These are phyloP conservation scores for Spodoptera frugiperda DNA, from an alignment of 1,140 invertebrate species.

Conservation along the genomic window DNA sequence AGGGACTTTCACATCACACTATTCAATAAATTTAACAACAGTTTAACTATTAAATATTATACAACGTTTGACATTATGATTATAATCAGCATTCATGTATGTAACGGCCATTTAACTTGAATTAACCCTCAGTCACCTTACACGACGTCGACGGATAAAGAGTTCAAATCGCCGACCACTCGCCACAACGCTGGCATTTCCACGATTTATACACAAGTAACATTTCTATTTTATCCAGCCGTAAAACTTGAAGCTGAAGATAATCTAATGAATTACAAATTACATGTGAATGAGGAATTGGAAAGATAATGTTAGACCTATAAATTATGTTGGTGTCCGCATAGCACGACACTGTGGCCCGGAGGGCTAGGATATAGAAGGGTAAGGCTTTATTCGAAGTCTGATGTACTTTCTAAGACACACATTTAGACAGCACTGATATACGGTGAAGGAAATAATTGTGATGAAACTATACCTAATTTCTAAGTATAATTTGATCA, in stretches of 20 bases:
- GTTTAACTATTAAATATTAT: neutral
- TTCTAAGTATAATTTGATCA: too few relatives aligned
- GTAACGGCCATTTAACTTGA: neutral
- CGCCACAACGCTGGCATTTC: conserved; percentile 13
- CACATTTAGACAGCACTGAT: too few relatives aligned
- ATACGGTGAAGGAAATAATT: too few relatives aligned
- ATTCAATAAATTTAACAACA: neutral
- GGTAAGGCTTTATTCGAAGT: too few relatives aligned
- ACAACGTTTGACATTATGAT: conserved; percentile 23
- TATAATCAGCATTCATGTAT: neutral
- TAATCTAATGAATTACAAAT: conserved; percentile 35
- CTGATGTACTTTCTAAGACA: too few relatives aligned
- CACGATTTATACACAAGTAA: conserved; percentile 11
- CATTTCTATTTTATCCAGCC: conserved; percentile 29
- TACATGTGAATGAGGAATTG: conserved; percentile 3
- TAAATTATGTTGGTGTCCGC: neutral
- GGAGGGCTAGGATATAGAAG: too few relatives aligned
- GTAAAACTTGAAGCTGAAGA: neutral
- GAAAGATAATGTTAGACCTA: neutral
- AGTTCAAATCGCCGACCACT: neutral
- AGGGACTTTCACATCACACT: neutral
- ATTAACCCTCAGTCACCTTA: conserved; percentile 12
- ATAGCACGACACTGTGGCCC: too few relatives aligned
- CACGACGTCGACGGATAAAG: neutral
- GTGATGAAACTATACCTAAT: too few relatives aligned